Evolutionary conservation across 2,113 vertebrate species (phyloP).

Genomic region (Anarrhichthys ocellatus): DNA sequence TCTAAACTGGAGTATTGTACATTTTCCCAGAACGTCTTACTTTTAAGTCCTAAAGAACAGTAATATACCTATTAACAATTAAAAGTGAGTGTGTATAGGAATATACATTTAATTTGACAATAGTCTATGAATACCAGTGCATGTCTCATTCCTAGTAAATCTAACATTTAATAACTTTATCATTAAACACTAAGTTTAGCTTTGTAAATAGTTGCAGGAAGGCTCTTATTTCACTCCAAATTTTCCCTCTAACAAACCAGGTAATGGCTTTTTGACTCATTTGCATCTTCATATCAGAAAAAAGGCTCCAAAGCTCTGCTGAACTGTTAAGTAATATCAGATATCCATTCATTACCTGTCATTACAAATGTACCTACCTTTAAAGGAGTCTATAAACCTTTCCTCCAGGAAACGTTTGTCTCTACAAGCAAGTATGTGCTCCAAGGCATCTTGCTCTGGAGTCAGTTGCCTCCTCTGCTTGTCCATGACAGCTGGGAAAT

Average conservation of each 20-base stretch:
- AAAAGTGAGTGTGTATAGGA: background rate
- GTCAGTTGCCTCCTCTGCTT: background rate
- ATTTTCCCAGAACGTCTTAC: background rate
- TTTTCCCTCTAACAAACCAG: background rate
- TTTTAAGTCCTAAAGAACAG: background rate
- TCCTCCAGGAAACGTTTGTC: conserved; percentile 53
- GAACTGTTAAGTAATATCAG: no score
- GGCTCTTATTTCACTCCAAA: background rate
- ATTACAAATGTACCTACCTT: conserved; percentile 33
- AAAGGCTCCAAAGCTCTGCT: background rate
- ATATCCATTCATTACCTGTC: background rate
- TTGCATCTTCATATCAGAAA: background rate
- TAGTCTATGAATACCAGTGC: background rate
- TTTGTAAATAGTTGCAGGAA: background rate
- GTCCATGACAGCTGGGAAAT: conserved; percentile 39
- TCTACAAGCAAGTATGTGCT: conserved; percentile 40
- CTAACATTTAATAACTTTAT: background rate
- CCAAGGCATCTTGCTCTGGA: conserved; percentile 44
- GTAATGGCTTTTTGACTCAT: background rate
- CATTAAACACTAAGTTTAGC: background rate
- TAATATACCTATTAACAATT: background rate
- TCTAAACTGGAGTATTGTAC: background rate
- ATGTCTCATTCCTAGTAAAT: background rate
- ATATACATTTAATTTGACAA: background rate
- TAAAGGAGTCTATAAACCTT: conserved; percentile 41